Conservation (phyloP, 2,888 invertebrate genomes). For the Rhamnusium bicolor region DNA sequence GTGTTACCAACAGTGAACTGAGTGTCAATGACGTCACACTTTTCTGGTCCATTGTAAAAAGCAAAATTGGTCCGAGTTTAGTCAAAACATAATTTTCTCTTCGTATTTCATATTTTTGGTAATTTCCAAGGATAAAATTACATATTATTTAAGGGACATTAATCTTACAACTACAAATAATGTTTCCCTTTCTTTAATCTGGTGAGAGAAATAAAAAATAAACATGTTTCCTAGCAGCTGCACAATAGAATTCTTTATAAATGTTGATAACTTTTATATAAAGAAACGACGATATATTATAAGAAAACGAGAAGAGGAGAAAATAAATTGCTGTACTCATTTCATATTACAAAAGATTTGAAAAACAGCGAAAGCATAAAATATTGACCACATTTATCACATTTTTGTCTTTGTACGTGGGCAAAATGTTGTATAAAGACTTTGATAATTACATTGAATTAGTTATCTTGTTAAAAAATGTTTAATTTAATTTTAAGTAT, state of each 20-base stretch:
- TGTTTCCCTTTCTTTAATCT: neutral
- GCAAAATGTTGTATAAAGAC: constrained; percentile 5
- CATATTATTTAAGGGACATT: neutral
- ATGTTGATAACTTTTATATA: constrained; percentile 19
- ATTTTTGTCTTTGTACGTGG: constrained; percentile 10
- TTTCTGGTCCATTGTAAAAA: no score
- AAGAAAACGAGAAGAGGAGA: constrained; percentile 19
- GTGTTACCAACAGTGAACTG: no score
- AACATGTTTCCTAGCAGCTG: constrained; percentile 6
- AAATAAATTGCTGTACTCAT: constrained; percentile 21
- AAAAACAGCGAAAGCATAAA: constrained; percentile 22
- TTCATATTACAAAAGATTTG: constrained; percentile 22
- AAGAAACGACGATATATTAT: constrained; percentile 22
- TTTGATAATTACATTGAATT: constrained; percentile 1
- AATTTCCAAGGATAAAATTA: neutral
- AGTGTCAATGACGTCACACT: no score
- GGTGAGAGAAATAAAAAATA: neutral
- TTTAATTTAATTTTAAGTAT: no score
- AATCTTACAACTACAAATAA: neutral
- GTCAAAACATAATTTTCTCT: neutral
- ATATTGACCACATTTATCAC: constrained; percentile 28
- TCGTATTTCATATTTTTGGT: neutral
- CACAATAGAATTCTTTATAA: constrained; percentile 16
- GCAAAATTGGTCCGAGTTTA: no score
- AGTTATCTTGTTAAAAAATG: neutral